Evolutionary conservation across 2,888 invertebrate species (phyloP).

Genomic region (Drosophila lutescens): DNA sequence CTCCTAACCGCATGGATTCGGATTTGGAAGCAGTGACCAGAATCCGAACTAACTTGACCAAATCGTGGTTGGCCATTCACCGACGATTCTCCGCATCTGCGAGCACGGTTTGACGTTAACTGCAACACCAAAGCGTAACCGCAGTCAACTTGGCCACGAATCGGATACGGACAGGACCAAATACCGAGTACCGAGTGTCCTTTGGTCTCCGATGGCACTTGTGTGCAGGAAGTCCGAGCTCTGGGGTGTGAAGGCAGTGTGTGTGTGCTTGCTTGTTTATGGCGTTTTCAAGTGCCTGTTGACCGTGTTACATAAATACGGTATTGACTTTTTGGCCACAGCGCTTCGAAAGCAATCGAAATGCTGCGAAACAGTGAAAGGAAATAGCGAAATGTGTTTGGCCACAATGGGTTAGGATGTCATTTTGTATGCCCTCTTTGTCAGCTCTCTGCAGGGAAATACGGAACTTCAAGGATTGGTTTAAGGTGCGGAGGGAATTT

Average conservation of each 20-base stretch:
- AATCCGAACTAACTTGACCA: slow-evolving; percentile 67
- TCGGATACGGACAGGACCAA: slow-evolving; percentile 22
- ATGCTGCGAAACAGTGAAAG: slow-evolving; percentile 21
- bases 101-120: slow-evolving; percentile 53
- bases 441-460: slow-evolving; percentile 1
- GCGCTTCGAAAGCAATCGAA: slow-evolving; percentile 64
- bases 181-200: slow-evolving; percentile 36
- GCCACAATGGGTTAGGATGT: slow-evolving; percentile 16
- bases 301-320: slow-evolving; percentile 74
- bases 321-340: slow-evolving; percentile 70
- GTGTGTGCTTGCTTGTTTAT: slow-evolving; percentile 61
- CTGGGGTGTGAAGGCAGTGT: slow-evolving; percentile 26
- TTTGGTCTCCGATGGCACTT: slow-evolving; percentile 33
- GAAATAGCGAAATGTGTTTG: slow-evolving; percentile 19
- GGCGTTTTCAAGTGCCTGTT: slow-evolving; percentile 61
- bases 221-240: slow-evolving; percentile 35
- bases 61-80: slow-evolving; percentile 50
- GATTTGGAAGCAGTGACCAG: slow-evolving; percentile 28
- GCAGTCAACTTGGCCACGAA: slow-evolving; percentile 63
- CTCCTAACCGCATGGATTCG: slow-evolving; percentile 9
- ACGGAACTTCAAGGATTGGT: not conserved
- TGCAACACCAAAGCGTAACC: slow-evolving; percentile 54
- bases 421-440: slow-evolving; percentile 5
- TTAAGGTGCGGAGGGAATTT: not conserved
- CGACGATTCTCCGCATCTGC: slow-evolving; percentile 41